Evolutionary conservation across 1,140 invertebrate species (phyloP).

Genomic region (Rhagoletis pomonella): DNA sequence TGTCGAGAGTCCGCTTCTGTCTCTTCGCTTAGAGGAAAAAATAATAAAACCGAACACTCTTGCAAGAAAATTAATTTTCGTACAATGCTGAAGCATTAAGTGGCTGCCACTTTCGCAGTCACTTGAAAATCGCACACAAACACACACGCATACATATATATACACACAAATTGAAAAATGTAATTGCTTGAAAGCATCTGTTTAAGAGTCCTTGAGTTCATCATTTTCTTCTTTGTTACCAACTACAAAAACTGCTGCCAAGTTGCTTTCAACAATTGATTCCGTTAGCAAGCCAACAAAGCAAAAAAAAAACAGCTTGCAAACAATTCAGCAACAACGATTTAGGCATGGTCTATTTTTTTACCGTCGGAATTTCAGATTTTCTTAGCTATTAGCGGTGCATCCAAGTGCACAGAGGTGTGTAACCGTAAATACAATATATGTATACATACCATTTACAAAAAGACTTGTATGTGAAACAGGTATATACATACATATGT

Average conservation of each 20-base stretch:
- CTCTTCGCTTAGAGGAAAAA: neutral
- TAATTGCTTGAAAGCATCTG: neutral
- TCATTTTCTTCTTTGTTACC: neutral
- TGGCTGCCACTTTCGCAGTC: slow-evolving; percentile 31
- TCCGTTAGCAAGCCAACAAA: neutral
- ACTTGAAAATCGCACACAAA: neutral
- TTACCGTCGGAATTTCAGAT: neutral
- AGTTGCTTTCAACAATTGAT: neutral
- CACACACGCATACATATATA: neutral
- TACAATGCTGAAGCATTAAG: slow-evolving; percentile 25
- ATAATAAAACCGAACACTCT: neutral
- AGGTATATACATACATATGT: too few species aligned
- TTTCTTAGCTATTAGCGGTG: neutral
- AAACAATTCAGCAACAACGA: neutral
- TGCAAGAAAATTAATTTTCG: slow-evolving; percentile 27
- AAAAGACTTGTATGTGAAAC: too few species aligned
- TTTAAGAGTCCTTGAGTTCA: neutral
- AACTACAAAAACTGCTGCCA: neutral
- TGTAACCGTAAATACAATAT: neutral
- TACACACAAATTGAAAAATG: neutral
- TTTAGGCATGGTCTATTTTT: too few species aligned
- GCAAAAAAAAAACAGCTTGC: neutral
- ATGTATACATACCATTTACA: too few species aligned
- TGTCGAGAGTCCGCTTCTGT: neutral
- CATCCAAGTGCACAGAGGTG: neutral